Base-by-base conservation (phyloP, 2,888 invertebrate genomes). In the Diplazon laetatorius region DNA sequence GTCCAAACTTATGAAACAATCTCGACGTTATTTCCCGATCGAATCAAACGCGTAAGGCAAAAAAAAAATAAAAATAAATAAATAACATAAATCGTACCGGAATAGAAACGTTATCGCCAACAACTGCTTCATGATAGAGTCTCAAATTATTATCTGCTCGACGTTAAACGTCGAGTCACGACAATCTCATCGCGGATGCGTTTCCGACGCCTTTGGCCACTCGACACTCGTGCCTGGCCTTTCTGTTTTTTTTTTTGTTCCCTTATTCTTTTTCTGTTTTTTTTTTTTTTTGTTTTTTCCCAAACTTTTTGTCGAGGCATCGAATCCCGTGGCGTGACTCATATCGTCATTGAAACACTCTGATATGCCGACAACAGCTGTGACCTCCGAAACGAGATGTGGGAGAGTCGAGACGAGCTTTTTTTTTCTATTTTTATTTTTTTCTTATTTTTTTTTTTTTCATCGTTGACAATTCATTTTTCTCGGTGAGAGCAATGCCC, bases 111-210 rank as follows among this genome's bases (percentile, higher is more conserved):
- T 75, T 78, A 78, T 78, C 78, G n/a, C n/a, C n/a, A n/a, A 39
- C 46, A 14, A 42, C 35, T 70, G 55, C 52, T 65, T 70, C 78
- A 70, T 78, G 70, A 78, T 39, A 20, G 16, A 48, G 39, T 50
- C 65, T 69, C 25, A 63, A 70, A 65, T 70, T 69, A 39, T 69
- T 78, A 74, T 78, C 78, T 22, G 25, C 14, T 42, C 50, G 16
- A 62, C 35, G 46, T 20, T 59, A 60, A n/a, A 16, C 60, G 18
- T 22, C 25, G 46, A 60, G 30, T 22, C 66, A 9, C 70, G 73
- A 81, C 80, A 78, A 81, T 80, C 42, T 55, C 55, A 16, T 25
- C 63, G 46, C 81, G 82, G 82, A 82, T 77, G 82, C 44, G 37
- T 78, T 76, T 82, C 82, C 82, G 81, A 65, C 9, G 57, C 35